Evolutionary conservation across 2,797 vertebrate genomes (phyloP), one percentile per base, ranked within the genome.

Genomic region (Varecia variegata): DNA sequence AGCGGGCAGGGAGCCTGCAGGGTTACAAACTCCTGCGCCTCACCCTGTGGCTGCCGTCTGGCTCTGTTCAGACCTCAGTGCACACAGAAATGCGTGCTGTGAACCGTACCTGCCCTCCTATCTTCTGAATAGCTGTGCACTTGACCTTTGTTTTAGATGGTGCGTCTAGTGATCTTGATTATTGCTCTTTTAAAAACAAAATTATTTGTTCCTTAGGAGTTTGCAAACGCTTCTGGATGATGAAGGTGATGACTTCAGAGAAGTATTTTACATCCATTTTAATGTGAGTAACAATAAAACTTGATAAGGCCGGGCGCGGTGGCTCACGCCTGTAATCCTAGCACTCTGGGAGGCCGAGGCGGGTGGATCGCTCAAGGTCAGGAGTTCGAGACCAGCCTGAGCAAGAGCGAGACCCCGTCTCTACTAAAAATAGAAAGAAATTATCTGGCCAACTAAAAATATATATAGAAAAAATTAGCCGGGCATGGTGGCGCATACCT

Each of bases 201-300:
- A 84, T 38, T 54, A 47, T 97, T 74, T 93, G 71, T 96, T 77
- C 35, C 93, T 85, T 93, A 98, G 98, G 86, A 87, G 52, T 90
- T 97, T 98, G 89, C 97, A 98, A 17, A 38, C 27, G 10, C 81
- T 98, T 92, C 91, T 98, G 60, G 96, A 98, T 94, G 62, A 97
- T 94, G 93, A 98, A 25, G 32, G 45, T 3, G 56, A 96, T 62
- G 84, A 95, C 73, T 74, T 97, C 73, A 96, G 52, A 94, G 94
- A 97, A 76, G 77, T 88, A 45, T 91, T 97, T 93, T 60, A 62
- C 27, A 8, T 97, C 23, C 27, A 58, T 95, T 98, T 98, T 95
- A 96, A 80, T 88, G 98, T 98, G 73, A 98, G 98, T 98, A 97
- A 32, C 45, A 73, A 9, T 88, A 35, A 91, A 96, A 52, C 15